These are phyloP conservation scores for Hesperia comma DNA, from an alignment of 2,888 invertebrate species.

Conservation along the genomic window DNA sequence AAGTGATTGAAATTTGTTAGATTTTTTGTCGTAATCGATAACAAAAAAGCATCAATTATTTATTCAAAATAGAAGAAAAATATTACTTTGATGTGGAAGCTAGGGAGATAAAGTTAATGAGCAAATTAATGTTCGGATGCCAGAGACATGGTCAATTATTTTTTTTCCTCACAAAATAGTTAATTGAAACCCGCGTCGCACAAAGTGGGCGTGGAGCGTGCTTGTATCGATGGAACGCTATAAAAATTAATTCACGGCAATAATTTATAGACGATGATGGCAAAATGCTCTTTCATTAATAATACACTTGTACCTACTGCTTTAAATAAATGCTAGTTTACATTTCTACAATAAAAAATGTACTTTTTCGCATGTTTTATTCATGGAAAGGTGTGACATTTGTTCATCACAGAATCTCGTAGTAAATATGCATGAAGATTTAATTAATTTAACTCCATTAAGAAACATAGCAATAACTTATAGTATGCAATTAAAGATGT, in stretches of 20 bases:
- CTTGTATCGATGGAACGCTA: slow-evolving; percentile 19
- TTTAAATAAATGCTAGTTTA: not conserved
- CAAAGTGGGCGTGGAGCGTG: slow-evolving; percentile 20
- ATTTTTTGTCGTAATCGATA: not conserved
- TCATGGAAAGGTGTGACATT: no score
- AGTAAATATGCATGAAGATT: no score
- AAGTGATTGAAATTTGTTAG: not conserved
- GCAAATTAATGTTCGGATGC: slow-evolving; percentile 18
- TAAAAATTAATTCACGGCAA: slow-evolving; percentile 45
- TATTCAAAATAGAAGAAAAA: slow-evolving; percentile 11
- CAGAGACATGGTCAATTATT: slow-evolving; percentile 4
- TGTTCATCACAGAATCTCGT: no score
- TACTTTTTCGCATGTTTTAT: no score
- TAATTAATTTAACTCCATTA: no score
- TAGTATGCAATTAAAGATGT: not conserved
- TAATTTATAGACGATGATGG: slow-evolving; percentile 49
- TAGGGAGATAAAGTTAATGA: slow-evolving; percentile 23
- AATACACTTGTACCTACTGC: slow-evolving; percentile 16
- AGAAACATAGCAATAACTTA: no score
- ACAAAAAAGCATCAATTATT: not conserved
- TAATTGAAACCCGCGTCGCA: slow-evolving; percentile 28
- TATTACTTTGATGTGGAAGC: slow-evolving; percentile 3
- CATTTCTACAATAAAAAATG: not conserved
- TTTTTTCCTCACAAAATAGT: slow-evolving; percentile 24
- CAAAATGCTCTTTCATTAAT: slow-evolving; percentile 39